Percentiles rank a stretch among this genome's conserved stretches.
Evolutionary conservation across 2,888 invertebrate species (phyloP).

Genomic region (Hypsopygia costalis): DNA sequence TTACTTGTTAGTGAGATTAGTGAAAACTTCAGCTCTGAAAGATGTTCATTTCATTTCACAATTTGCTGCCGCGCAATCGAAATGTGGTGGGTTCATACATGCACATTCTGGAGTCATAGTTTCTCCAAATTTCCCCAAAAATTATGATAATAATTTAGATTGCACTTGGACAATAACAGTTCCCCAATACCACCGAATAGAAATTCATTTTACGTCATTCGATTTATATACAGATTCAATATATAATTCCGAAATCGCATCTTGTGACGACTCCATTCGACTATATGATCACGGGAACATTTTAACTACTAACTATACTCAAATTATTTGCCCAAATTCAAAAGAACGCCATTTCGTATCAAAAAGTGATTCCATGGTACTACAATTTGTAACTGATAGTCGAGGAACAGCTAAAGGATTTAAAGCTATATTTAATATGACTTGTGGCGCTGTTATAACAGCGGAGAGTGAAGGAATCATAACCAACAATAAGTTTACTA

Average conservation of each 20-base stretch:
- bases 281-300: constrained; percentile 49
- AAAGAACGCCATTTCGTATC: constrained; percentile 64
- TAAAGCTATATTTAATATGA: constrained; percentile 82
- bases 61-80: constrained; percentile 51
- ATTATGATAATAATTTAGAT: constrained; percentile 86
- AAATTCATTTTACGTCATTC: constrained; percentile 85
- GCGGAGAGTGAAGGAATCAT: constrained; percentile 79
- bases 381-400: constrained; percentile 84
- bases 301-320: constrained; percentile 63
- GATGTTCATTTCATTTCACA: constrained; percentile 83
- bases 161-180: constrained; percentile 90
- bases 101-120: constrained; percentile 83
- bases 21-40: constrained; percentile 75
- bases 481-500: constrained; percentile 47
- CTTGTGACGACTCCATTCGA: constrained; percentile 47
- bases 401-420: constrained; percentile 87
- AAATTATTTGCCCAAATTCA: constrained; percentile 66
- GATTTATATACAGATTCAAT: constrained; percentile 68
- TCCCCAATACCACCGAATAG: constrained; percentile 83
- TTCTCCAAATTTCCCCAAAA: constrained; percentile 91
- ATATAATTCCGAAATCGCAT: constrained; percentile 68
- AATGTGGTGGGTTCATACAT: constrained; percentile 88
- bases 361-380: constrained; percentile 80
- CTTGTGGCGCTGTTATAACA: constrained; percentile 85
- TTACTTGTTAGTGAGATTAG: constrained; percentile 84